Evolutionary conservation across 1,140 invertebrate species (phyloP).

Genomic region (Fragariocoptes setiger): DNA sequence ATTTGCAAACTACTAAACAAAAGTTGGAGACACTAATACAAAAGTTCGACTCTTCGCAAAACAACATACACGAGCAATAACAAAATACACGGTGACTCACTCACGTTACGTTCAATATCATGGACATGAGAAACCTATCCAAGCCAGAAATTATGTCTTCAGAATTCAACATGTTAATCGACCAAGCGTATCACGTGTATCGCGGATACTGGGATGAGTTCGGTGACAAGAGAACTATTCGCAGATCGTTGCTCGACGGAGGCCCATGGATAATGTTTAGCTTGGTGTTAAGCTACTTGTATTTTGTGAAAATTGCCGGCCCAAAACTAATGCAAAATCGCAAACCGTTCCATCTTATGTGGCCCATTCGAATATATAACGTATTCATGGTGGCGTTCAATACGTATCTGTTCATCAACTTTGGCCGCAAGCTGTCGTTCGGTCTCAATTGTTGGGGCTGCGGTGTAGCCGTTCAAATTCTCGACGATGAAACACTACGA

Average conservation of each 20-base stretch:
- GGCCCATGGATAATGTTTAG: constrained; percentile 6
- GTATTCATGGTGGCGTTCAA: not conserved
- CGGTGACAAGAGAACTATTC: constrained; percentile 2
- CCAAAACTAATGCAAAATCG: constrained; percentile 10
- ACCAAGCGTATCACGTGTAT: not conserved
- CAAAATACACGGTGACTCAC: too few relatives aligned
- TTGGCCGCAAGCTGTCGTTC: not conserved
- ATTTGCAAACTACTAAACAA: too few relatives aligned
- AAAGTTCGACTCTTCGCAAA: too few relatives aligned
- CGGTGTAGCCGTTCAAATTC: not conserved
- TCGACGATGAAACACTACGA: not conserved
- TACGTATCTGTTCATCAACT: not conserved
- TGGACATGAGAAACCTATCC: too few relatives aligned
- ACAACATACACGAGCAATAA: too few relatives aligned
- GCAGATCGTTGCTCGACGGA: constrained; percentile 4
- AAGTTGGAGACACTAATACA: too few relatives aligned
- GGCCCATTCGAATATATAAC: not conserved
- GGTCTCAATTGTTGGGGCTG: not conserved
- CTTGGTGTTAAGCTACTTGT: constrained; percentile 4
- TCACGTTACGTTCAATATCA: too few relatives aligned
- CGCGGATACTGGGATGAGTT: constrained; percentile 5
- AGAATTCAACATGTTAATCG: not conserved
- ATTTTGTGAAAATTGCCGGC: constrained; percentile 7
- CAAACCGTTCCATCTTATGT: constrained; percentile 5
- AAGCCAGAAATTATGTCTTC: too few relatives aligned